phyloP scores from a whole-genome alignment of 2,888 invertebrate species.

The Cheilosia grossa region DNA sequence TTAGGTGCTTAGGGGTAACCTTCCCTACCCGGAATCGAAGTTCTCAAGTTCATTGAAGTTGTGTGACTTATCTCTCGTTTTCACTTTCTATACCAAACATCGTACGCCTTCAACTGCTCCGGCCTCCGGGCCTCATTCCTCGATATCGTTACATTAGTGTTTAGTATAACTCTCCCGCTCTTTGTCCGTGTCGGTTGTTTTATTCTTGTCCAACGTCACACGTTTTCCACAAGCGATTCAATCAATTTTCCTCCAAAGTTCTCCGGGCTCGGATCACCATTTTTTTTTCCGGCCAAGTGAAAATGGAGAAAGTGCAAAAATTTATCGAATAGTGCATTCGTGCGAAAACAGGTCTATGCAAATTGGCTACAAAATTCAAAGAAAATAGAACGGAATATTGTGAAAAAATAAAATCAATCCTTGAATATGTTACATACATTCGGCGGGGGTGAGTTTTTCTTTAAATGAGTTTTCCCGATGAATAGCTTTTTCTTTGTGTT shows the following conservation, averaged over 20 bases:
- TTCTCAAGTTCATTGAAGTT: constrained; percentile 71
- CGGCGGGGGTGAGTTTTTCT: constrained; percentile 64
- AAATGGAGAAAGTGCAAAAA: constrained; percentile 48
- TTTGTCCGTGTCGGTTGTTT: constrained; percentile 44
- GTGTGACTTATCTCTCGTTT: constrained; percentile 62
- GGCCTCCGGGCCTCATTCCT: constrained; percentile 7
- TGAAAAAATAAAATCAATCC: constrained; percentile 52
- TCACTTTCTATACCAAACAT: constrained; percentile 60
- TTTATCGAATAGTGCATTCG: constrained; percentile 38
- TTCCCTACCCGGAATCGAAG: constrained; percentile 39
- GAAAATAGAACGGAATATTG: constrained; percentile 9
- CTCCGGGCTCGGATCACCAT: constrained; percentile 45
- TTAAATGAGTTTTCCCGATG: constrained; percentile 13
- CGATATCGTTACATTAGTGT: background rate
- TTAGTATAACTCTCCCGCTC: constrained; percentile 52
- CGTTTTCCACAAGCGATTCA: constrained; percentile 41
- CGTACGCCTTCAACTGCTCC: constrained; percentile 31
- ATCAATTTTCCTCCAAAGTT: constrained; percentile 61
- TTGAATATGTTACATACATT: constrained; percentile 71
- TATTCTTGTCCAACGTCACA: constrained; percentile 62
- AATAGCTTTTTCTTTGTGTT: constrained; percentile 22
- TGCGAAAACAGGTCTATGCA: background rate
- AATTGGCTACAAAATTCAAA: constrained; percentile 9
- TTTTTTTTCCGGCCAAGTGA: constrained; percentile 17
- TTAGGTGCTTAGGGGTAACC: constrained; percentile 12